These are phyloP conservation scores for Myotis findleyi DNA, from an alignment of 2,797 vertebrate species.

Conservation along the genomic window DNA sequence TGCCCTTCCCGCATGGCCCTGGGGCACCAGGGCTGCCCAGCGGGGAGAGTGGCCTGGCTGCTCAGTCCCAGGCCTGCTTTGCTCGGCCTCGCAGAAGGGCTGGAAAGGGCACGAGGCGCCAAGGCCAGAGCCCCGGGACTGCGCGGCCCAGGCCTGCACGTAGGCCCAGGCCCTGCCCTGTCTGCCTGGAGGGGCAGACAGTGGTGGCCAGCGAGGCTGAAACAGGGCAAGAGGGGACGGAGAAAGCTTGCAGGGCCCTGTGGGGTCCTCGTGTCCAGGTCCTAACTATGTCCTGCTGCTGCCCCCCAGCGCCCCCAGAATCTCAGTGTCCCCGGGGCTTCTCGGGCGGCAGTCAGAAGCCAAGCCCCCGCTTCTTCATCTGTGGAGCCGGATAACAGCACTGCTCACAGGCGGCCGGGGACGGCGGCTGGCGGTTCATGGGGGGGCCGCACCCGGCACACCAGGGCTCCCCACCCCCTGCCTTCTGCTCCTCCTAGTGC, in stretches of 20 bases:
- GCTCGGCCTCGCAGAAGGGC: not conserved
- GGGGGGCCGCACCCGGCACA: too few species aligned
- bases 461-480: too few species aligned
- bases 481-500: rapidly evolving
- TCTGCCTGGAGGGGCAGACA: not conserved
- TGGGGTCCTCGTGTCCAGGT: rapidly evolving
- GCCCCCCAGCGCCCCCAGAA: not conserved
- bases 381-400: not conserved
- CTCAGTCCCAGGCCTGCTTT: slow-evolving; percentile 7
- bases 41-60: not conserved
- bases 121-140: not conserved
- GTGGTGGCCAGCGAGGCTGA: not conserved
- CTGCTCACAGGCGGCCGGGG: too few species aligned
- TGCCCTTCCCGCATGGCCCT: not conserved
- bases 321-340: not conserved
- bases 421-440: too few species aligned
- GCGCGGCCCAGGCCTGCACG: not conserved
- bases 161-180: not conserved
- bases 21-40: not conserved
- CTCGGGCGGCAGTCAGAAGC: not conserved
- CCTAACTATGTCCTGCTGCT: not conserved
- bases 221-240: not conserved
- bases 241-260: not conserved
- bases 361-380: not conserved
- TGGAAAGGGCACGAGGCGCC: not conserved